Base-by-base conservation (phyloP, 1,140 invertebrate species). In the Pinna nobilis region DNA sequence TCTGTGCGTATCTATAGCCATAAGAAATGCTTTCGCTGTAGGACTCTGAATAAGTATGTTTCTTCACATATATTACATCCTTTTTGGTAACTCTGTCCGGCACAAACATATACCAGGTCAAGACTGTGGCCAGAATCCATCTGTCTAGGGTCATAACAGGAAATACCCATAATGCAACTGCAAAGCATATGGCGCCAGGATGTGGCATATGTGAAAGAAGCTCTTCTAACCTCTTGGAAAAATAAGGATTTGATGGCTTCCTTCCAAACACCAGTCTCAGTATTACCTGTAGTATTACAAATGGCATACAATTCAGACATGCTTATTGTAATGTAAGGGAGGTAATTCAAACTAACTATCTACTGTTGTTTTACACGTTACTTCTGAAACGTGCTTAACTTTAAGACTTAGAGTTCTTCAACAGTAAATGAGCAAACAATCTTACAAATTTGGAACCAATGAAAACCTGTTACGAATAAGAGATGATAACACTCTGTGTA, bases 91-190 rank as follows among this genome's bases (percentile, higher is more conserved):
- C 30, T 5, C 55, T 15, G n/a, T n/a, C 20, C n/a, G 55, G 55
- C 15, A 59, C 32, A 18, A 35, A 59, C 9, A 59, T 59, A 20
- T 76, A 76, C 53, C 57, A 55, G 15, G 70, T 47, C n/a, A 79
- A 53, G 11, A 76, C 25, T 0, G 70, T 70, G 0, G 77, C 74
- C 35, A 81, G 37, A 9, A 81, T 33, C 49, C 75, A 74, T 49
- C 80, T 70, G 49, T 81, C 80, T 18, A 77, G 37, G 33, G 71
- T 79, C 80, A 81, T 77, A 20, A 61, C 23, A 5, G 80, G 80
- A n/a, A 70, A 70, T 7, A 77, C 41, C 80, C 80, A 81, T 41
- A 81, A 49, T 3, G 79, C 67, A 20, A 79, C 4, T 1, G 70
- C 25, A 33, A 81, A 74, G 32, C 68, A 66, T 13, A 57, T 37